phyloP scores from a whole-genome alignment of 2,113 vertebrate species.

The Dendrocopos noguchii region DNA sequence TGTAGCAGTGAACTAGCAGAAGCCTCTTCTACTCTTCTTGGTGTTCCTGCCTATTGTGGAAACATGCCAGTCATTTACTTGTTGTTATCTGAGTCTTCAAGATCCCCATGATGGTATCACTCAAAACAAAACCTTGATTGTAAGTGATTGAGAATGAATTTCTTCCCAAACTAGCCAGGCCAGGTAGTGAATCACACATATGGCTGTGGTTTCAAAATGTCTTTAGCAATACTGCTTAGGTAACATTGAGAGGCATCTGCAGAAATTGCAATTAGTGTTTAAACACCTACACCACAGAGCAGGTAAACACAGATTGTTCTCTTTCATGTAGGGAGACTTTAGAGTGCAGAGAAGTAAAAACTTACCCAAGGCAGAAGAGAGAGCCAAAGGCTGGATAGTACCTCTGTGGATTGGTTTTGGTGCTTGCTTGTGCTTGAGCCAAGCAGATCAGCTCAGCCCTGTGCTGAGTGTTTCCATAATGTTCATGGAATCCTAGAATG shows the following conservation, averaged over 20 bases:
- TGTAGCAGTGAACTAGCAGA: background rate
- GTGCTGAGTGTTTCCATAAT: background rate
- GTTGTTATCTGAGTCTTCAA: background rate
- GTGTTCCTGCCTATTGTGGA: background rate
- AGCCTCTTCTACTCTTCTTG: background rate
- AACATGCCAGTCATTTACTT: background rate
- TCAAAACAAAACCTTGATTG: constrained; percentile 18
- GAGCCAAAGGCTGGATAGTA: background rate
- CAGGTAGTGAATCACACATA: constrained; percentile 14
- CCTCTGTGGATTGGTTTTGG: background rate
- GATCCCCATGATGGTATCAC: constrained; percentile 4
- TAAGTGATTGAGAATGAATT: constrained; percentile 41
- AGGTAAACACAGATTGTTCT: constrained; percentile 25
- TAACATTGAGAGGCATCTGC: constrained; percentile 36
- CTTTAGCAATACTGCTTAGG: constrained; percentile 55
- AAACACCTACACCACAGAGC: constrained; percentile 27
- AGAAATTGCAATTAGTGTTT: constrained; percentile 41
- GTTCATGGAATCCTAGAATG: background rate
- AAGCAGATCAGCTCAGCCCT: background rate
- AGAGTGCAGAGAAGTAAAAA: constrained; percentile 31
- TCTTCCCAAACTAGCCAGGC: constrained; percentile 43
- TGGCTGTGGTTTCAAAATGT: constrained; percentile 44
- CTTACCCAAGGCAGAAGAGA: background rate
- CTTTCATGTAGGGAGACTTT: background rate
- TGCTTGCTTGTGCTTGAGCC: background rate